phyloP scores from a whole-genome alignment of 2,113 vertebrate genomes.

The Colaptes auratus region DNA sequence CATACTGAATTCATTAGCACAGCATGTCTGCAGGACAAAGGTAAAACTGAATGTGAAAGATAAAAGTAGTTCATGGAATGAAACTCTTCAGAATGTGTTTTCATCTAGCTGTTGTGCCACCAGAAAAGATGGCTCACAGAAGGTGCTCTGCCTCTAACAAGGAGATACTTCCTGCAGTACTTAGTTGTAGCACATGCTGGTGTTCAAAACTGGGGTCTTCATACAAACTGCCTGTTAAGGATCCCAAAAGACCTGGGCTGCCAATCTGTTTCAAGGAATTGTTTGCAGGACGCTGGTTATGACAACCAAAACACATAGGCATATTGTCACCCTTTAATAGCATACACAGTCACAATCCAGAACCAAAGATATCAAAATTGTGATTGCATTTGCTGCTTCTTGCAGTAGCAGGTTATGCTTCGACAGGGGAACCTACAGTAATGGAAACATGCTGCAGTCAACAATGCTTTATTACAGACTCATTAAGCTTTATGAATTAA shows the following conservation, averaged over 20 bases:
- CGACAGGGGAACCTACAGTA: background rate
- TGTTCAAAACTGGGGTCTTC: background rate
- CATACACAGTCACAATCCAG: accelerated
- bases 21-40: background rate
- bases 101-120: background rate
- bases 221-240: background rate
- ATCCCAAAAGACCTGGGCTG: background rate
- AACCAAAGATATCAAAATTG: background rate
- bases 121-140: background rate
- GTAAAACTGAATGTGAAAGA: background rate
- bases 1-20: background rate
- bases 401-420: background rate
- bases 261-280: background rate
- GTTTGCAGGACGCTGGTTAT: background rate
- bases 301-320: background rate
- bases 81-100: background rate
- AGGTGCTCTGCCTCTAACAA: background rate
- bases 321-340: background rate
- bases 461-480: background rate
- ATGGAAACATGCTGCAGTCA: background rate
- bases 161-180: background rate
- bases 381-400: background rate
- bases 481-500: background rate
- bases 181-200: background rate
- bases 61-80: background rate